phyloP scores from a whole-genome alignment of 2,797 vertebrate genomes.

The Eospalax fontanierii region DNA sequence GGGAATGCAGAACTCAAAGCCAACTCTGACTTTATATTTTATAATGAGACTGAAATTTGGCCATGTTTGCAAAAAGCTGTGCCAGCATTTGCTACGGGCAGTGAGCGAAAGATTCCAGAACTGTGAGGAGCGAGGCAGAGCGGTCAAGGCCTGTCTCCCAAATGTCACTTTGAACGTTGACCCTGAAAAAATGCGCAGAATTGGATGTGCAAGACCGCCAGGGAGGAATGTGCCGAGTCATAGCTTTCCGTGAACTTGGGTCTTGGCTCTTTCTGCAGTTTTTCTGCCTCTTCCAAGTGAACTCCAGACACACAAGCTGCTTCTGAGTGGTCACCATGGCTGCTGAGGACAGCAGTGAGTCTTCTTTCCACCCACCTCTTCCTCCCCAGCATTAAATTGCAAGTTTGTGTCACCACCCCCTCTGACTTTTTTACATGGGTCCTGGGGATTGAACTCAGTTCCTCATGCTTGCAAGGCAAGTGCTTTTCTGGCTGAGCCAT shows the following conservation, averaged over 20 bases:
- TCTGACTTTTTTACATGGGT: not conserved
- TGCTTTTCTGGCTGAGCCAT: not conserved
- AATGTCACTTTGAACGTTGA: constrained; percentile 65
- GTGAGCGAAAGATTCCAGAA: constrained; percentile 65
- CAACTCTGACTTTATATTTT: constrained; percentile 80
- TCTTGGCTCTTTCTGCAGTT: constrained; percentile 35
- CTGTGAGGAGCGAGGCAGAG: constrained; percentile 47
- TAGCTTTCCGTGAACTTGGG: constrained; percentile 25
- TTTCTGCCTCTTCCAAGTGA: constrained; percentile 21
- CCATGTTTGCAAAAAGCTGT: constrained; percentile 45
- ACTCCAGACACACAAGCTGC: not conserved
- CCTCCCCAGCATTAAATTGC: not conserved
- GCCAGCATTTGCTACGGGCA: constrained; percentile 70
- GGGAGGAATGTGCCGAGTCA: constrained; percentile 56
- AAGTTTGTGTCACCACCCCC: not conserved
- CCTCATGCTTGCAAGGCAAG: not conserved
- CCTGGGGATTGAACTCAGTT: not conserved
- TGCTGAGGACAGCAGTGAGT: not conserved
- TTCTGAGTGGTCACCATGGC: constrained; percentile 14
- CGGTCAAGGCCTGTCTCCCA: constrained; percentile 64
- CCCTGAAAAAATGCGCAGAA: constrained; percentile 33
- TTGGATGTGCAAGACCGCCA: not conserved
- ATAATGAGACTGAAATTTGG: constrained; percentile 77
- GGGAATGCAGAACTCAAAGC: constrained; percentile 69
- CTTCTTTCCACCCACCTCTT: not conserved